These are phyloP conservation scores for Chloropsis cyanopogon DNA, from an alignment of 2,113 vertebrate genomes.

Conservation along the genomic window DNA sequence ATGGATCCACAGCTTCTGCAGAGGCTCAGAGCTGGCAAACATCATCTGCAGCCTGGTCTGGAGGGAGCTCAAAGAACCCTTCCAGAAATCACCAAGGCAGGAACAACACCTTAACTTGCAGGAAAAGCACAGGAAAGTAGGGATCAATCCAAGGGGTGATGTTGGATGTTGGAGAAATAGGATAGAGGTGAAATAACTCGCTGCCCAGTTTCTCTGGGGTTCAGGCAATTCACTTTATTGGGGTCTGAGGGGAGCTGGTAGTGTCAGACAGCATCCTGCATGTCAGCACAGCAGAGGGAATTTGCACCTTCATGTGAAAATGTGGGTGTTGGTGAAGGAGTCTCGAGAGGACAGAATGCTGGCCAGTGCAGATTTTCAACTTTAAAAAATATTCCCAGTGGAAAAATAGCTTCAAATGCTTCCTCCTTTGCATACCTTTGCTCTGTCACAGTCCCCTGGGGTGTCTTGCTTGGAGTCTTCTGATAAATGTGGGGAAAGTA, in stretches of 20 bases:
- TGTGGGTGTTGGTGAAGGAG: background rate
- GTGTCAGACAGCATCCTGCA: background rate
- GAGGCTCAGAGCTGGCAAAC: background rate
- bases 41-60: background rate
- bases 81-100: background rate
- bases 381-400: background rate
- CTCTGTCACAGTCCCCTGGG: fast-evolving
- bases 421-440: background rate
- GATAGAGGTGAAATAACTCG: background rate
- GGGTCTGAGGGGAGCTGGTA: background rate
- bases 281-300: background rate
- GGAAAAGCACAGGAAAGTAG: background rate
- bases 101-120: background rate
- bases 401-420: background rate
- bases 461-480: background rate
- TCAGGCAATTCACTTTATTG: background rate
- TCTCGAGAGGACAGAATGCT: background rate
- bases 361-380: background rate
- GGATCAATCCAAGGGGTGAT: background rate
- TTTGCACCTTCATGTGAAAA: background rate
- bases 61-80: background rate
- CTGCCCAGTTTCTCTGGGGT: background rate
- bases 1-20: background rate
- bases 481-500: background rate
- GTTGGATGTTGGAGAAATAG: background rate